Conservation (phyloP, 2,888 invertebrate species). For the Hybos culiciformis region DNA sequence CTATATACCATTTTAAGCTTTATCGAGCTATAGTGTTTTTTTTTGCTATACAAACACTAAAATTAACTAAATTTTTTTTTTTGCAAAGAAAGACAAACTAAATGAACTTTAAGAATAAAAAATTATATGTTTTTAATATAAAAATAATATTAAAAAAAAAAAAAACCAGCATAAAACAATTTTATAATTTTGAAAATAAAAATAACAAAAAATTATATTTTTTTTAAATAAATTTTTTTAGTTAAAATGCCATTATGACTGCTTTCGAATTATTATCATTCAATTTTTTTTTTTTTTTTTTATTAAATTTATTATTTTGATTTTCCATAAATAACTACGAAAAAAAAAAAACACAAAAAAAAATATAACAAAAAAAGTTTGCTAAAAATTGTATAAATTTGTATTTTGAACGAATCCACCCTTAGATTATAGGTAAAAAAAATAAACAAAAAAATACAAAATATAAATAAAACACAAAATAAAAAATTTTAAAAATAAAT, state of each 20-base stretch:
- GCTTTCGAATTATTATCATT: not conserved
- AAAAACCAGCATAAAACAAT: not conserved
- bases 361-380: not conserved
- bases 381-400: conserved; percentile 15
- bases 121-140: too few relatives aligned
- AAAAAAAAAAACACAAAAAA: not conserved
- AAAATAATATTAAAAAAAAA: too few relatives aligned
- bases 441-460: conserved; percentile 2
- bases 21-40: too few relatives aligned
- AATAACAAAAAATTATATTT: not conserved
- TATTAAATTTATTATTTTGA: not conserved
- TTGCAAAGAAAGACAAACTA: too few relatives aligned
- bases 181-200: not conserved
- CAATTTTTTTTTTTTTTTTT: not conserved
- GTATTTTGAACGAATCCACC: conserved; percentile 18
- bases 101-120: too few relatives aligned
- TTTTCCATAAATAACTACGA: not conserved
- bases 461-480: not conserved
- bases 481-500: not conserved
- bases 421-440: conserved; percentile 14
- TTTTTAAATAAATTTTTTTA: not conserved
- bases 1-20: too few relatives aligned
- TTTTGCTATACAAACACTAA: too few relatives aligned
- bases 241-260: not conserved
- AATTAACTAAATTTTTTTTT: too few relatives aligned